A percentile compares a stretch with the other conserved stretches of the same genome.
phyloP scores from a whole-genome alignment of 2,797 vertebrate genomes.

The Spinus olivaceus region DNA sequence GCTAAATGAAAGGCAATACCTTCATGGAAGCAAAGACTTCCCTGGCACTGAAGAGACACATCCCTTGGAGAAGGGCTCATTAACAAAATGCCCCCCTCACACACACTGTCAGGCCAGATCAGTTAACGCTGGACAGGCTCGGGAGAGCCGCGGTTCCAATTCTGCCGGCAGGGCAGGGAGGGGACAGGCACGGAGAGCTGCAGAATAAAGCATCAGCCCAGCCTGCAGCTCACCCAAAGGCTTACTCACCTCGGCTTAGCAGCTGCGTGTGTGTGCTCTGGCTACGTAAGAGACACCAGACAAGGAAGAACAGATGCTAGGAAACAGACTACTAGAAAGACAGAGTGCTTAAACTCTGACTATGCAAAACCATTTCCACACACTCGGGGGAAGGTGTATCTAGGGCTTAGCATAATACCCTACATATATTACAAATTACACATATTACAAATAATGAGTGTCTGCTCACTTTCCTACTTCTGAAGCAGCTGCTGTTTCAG shows the following conservation, averaged over 20 bases:
- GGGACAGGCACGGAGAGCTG: background rate
- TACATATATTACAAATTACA: background rate
- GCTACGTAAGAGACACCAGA: background rate
- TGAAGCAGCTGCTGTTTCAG: background rate
- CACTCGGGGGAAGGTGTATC: background rate
- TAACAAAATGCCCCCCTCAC: constrained; percentile 54
- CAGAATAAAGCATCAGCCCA: background rate
- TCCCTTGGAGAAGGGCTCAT: constrained; percentile 60
- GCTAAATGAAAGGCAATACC: constrained; percentile 58
- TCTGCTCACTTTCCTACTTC: background rate
- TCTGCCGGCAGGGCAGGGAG: constrained; percentile 7
- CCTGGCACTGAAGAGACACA: constrained; percentile 45
- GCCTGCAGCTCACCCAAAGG: background rate
- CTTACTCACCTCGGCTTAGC: background rate
- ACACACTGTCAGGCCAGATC: constrained; percentile 50
- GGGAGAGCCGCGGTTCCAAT: background rate
- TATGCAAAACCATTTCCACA: background rate
- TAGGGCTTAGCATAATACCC: background rate
- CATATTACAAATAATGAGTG: background rate
- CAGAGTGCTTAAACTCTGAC: background rate
- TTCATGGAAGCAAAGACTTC: constrained; percentile 64
- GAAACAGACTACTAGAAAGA: background rate
- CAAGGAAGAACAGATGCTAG: background rate
- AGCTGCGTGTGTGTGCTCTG: background rate
- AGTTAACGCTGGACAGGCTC: background rate